Evolutionary conservation across 2,888 invertebrate species (phyloP), one percentile per base, ranked within the genome.

Genomic region (Cryptosula pallasiana): DNA sequence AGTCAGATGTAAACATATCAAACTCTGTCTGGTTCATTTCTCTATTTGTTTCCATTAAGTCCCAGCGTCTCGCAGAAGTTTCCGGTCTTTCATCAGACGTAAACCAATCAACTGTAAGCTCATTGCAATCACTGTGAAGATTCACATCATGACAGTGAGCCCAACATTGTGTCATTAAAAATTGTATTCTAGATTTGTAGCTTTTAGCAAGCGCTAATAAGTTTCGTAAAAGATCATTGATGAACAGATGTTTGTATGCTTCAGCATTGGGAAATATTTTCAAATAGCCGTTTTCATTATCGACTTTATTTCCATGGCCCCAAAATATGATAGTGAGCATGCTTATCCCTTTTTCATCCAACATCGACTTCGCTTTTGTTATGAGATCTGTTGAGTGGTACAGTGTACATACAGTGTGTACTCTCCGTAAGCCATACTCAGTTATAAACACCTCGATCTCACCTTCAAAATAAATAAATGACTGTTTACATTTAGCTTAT

Each of bases 141-240:
- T 27, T 32, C 2, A 63, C 3, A 32, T 63, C 27, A n/a, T 63
- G 63, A 32, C 63, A 63, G n/a, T 63, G 63, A 29, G 63, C 63
- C 63, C 63, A 63, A 32, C 63, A 63, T 32, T 63, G 63, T 5
- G 63, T 63, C 63, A 63, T 63, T n/a, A 63, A 63, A 34, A 63
- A 63, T 32, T 63, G 63, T 29, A 63, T 63, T 27, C 32, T 2
- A 2, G 16, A 5, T 16, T 63, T 16, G 9, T 32, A 13, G 9
- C 13, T 20, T n/a, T 63, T 5, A 5, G 27, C n/a, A 20, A 63
- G 32, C 3, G 2, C 32, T n/a, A 27, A 32, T 34, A 63, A 63
- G n/a, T 34, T 27, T 13, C 5, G 20, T 34, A 63, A n/a, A 32
- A 63, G 20, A 34, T 63, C 63, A 63, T 63, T 27, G 32, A 63